Percentiles rank a stretch among this genome's conserved stretches.
phyloP scores from a whole-genome alignment of 2,797 vertebrate genomes.

The Carapus acus region DNA sequence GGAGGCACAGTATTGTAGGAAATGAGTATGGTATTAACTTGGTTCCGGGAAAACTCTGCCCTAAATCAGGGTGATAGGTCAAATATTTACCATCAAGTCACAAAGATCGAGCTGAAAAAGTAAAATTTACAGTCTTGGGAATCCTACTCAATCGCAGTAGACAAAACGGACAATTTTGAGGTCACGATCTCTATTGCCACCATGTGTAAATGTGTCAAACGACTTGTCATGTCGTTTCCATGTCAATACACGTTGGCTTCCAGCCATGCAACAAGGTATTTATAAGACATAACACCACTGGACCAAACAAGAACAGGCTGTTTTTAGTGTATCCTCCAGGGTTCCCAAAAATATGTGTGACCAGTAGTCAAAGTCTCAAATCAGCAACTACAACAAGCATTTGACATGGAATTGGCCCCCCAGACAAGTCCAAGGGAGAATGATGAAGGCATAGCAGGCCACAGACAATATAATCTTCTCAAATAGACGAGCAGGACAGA shows the following conservation, averaged over 20 bases:
- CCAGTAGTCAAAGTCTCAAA: constrained; percentile 29
- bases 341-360: constrained; percentile 37
- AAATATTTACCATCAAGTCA: no score
- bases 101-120: no score
- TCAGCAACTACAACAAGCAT: constrained; percentile 32
- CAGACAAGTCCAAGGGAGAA: constrained; percentile 40
- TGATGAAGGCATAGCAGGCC: constrained; percentile 39
- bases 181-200: no score
- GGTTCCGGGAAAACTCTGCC: no score
- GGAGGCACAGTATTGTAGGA: constrained; percentile 6
- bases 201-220: no score
- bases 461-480: constrained; percentile 5
- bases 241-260: constrained; percentile 19
- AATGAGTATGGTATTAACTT: no score
- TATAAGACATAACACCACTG: constrained; percentile 26
- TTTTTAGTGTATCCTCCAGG: constrained; percentile 30
- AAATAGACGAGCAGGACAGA: constrained; percentile 30
- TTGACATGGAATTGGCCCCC: constrained; percentile 32
- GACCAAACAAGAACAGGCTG: constrained; percentile 28
- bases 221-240: constrained; percentile 24
- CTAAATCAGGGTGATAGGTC: no score
- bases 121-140: no score
- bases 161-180: no score
- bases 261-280: constrained; percentile 26
- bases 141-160: no score